These are phyloP conservation scores for Aptenodytes patagonicus DNA, from an alignment of 2,113 vertebrate species.

Conservation along the genomic window DNA sequence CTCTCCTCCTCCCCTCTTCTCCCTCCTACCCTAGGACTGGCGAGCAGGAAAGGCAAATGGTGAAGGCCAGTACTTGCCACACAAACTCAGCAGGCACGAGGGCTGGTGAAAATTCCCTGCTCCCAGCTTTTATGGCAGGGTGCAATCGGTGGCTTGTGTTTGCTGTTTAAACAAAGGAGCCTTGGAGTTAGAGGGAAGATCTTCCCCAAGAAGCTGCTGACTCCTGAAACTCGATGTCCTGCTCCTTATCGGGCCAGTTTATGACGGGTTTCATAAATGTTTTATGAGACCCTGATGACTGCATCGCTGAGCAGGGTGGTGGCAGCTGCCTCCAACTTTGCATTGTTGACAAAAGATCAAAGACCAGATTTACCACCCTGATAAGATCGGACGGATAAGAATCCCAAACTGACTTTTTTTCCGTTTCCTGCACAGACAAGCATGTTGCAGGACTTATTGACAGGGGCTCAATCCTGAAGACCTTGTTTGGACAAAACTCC, in stretches of 20 bases:
- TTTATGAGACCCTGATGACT: conserved; percentile 75
- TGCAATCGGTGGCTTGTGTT: conserved; percentile 66
- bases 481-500: background rate
- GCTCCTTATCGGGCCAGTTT: conserved; percentile 76
- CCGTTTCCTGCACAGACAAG: conserved; percentile 1
- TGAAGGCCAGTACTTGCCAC: background rate
- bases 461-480: background rate
- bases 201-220: conserved; percentile 78
- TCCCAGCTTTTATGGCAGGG: conserved; percentile 67
- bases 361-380: conserved; percentile 80
- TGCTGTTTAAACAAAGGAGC: conserved; percentile 76
- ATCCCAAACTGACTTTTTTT: conserved; percentile 65
- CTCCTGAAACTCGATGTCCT: conserved; percentile 72
- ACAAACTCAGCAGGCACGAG: conserved; percentile 49
- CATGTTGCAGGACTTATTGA: conserved; percentile 6
- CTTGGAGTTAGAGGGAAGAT: conserved; percentile 67
- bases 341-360: conserved; percentile 80
- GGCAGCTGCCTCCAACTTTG: conserved; percentile 74
- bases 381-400: conserved; percentile 75
- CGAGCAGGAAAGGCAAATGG: background rate
- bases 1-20: background rate
- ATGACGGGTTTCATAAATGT: conserved; percentile 79
- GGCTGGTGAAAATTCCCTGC: conserved; percentile 65
- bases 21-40: background rate
- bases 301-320: conserved; percentile 65